phyloP scores from a whole-genome alignment of 2,797 vertebrate genomes.

The Lemur catta region DNA sequence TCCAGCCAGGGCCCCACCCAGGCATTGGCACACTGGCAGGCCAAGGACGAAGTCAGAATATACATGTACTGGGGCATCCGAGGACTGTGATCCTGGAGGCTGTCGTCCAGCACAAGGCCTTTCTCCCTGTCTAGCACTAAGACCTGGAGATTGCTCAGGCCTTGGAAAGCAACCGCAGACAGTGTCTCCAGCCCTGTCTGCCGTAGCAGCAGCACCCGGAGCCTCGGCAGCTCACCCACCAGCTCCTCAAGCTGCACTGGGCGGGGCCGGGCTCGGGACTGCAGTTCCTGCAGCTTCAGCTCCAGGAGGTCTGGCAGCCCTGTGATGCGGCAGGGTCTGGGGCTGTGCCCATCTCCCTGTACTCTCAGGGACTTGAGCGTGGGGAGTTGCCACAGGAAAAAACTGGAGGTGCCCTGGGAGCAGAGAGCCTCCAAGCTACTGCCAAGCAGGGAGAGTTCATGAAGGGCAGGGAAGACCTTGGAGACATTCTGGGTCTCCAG shows the following conservation, averaged over 20 bases:
- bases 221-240: constrained; percentile 10
- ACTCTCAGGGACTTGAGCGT: neutral
- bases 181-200: neutral
- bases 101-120: neutral
- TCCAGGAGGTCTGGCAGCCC: constrained; percentile 10
- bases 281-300: neutral
- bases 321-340: neutral
- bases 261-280: neutral
- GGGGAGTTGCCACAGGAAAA: constrained; percentile 37
- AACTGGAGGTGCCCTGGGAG: neutral
- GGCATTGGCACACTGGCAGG: constrained; percentile 42
- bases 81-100: neutral
- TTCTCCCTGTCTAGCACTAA: neutral
- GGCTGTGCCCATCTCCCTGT: neutral
- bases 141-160: neutral
- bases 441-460: constrained; percentile 16
- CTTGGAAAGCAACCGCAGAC: neutral
- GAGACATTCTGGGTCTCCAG: neutral
- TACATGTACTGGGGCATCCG: constrained; percentile 28
- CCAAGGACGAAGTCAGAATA: neutral
- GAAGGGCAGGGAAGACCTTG: constrained; percentile 35
- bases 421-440: constrained; percentile 26
- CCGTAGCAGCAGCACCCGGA: neutral
- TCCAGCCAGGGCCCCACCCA: constrained; percentile 27
- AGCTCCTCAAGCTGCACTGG: neutral